Evolutionary conservation across 92 coral and sea anemone species (phyloP).

Genomic region (Plumapathes pennacea): DNA sequence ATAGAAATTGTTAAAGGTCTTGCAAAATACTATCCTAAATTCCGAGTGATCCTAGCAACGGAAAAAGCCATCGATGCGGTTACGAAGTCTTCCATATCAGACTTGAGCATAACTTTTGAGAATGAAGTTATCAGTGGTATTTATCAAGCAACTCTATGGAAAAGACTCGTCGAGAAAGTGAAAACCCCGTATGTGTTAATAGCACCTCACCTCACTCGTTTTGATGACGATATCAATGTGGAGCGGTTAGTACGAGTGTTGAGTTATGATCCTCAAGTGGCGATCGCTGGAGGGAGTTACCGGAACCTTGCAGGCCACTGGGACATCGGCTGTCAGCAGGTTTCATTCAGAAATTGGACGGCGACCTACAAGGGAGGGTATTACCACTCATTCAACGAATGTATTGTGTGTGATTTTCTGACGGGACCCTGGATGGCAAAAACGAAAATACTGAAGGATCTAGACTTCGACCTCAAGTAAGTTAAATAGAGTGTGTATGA

Average conservation of each 20-base stretch:
- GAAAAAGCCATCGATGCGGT: too few relatives aligned
- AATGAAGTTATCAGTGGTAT: background rate
- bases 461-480: conserved; percentile 76
- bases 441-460: conserved; percentile 57
- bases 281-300: conserved; percentile 81
- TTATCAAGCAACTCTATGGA: conserved; percentile 34
- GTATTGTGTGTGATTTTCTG: conserved; percentile 77
- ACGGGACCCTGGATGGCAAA: conserved; percentile 91
- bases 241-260: conserved; percentile 69
- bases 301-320: conserved; percentile 79
- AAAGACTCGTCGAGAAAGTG: conserved; percentile 38
- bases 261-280: conserved; percentile 60
- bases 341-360: conserved; percentile 83
- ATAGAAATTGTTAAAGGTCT: conserved; percentile 37
- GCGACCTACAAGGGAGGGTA: conserved; percentile 76
- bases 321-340: conserved; percentile 94
- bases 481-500: too few relatives aligned
- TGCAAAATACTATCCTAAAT: conserved; percentile 51
- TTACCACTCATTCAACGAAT: conserved; percentile 80
- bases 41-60: conserved; percentile 45
- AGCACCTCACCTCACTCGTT: conserved; percentile 68
- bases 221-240: conserved; percentile 47
- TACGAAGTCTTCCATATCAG: background rate
- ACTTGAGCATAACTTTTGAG: background rate
- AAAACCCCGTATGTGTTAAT: conserved; percentile 69